Percentiles rank a stretch among this genome's conserved stretches.
These are phyloP conservation scores for Phylloscopus trochiloides DNA, from an alignment of 2,113 vertebrate genomes.

Conservation along the genomic window DNA sequence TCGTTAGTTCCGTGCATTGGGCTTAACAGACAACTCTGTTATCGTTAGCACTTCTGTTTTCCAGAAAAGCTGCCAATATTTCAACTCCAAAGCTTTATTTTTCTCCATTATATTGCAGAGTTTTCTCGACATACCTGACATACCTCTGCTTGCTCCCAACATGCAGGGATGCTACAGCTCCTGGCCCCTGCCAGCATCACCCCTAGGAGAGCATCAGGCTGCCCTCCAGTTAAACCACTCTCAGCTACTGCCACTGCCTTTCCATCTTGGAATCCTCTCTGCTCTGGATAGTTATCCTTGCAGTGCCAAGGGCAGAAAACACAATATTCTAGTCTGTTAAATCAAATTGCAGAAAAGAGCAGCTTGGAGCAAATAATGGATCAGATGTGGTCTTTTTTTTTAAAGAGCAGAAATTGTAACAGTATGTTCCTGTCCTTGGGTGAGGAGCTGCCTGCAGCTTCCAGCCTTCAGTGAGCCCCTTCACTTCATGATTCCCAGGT, in stretches of 20 bases:
- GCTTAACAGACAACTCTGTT: constrained; percentile 26
- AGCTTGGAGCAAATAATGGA: not conserved
- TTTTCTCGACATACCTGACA: not conserved
- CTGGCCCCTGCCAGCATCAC: not conserved
- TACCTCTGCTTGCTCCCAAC: not conserved
- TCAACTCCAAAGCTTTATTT: not conserved
- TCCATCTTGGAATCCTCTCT: not conserved
- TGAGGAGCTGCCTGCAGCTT: not conserved
- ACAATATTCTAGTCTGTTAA: not conserved
- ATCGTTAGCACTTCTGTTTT: constrained; percentile 28
- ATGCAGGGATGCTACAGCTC: not conserved
- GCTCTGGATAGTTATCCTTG: not conserved
- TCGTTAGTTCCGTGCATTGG: not conserved
- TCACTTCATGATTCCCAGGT: not conserved
- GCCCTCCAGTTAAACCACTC: constrained; percentile 15
- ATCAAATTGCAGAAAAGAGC: not conserved
- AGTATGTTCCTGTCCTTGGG: not conserved
- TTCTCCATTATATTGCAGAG: not conserved
- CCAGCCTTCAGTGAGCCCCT: not conserved
- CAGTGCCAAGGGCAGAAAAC: not conserved
- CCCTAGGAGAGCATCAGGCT: not conserved
- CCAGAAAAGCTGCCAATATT: constrained; percentile 2
- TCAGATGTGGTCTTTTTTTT: not conserved
- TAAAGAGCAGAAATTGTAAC: not conserved
- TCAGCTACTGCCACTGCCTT: not conserved